A percentile compares a stretch with the other conserved stretches of the same genome.
phyloP scores from a whole-genome alignment of 2,113 vertebrate species.

The Grus americana region DNA sequence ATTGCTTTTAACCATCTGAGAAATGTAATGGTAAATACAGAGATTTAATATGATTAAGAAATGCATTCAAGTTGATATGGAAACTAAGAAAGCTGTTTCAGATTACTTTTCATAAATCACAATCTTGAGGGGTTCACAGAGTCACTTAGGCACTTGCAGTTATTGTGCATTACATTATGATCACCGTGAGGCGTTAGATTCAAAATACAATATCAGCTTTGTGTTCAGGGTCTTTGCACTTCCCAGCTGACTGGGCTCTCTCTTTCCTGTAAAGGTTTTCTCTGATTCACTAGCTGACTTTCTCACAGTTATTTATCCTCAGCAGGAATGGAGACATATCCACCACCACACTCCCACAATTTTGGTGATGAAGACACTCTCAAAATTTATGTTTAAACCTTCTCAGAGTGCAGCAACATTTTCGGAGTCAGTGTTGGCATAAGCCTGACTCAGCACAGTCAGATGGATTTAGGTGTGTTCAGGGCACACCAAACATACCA shows the following conservation, averaged over 20 bases:
- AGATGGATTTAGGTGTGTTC: neutral
- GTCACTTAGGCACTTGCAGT: neutral
- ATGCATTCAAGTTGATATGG: neutral
- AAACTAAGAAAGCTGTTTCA: neutral
- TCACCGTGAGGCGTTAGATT: neutral
- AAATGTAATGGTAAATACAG: neutral
- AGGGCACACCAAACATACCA: neutral
- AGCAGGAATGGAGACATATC: neutral
- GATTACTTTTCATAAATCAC: neutral
- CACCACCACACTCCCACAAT: neutral
- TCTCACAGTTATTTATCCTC: neutral
- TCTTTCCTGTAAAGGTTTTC: neutral
- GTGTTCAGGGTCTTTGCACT: neutral
- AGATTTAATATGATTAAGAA: neutral
- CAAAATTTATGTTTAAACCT: neutral
- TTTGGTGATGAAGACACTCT: neutral
- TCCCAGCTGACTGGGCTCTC: neutral
- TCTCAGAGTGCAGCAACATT: neutral
- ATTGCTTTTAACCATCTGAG: neutral
- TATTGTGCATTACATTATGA: neutral
- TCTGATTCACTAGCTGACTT: neutral
- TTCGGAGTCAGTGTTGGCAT: neutral
- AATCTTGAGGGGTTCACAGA: neutral
- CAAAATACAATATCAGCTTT: neutral
- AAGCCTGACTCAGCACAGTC: neutral